Evolutionary conservation across 1,140 invertebrate genomes (phyloP).

Genomic region (Drosophila tsacasi): DNA sequence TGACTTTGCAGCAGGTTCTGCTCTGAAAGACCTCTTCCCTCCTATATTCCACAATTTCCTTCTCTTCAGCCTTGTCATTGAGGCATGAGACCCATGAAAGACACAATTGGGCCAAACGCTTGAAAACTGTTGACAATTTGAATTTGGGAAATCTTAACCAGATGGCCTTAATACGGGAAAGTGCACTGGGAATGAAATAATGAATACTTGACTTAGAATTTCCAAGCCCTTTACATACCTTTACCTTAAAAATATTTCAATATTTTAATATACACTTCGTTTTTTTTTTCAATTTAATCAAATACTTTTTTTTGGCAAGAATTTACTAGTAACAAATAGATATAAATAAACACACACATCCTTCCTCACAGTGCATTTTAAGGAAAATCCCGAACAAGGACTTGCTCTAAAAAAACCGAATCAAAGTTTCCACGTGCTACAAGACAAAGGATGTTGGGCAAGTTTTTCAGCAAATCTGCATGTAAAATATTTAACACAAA

Average conservation of each 20-base stretch:
- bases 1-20: conserved; percentile 29
- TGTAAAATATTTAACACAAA: conserved; percentile 74
- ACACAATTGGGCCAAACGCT: conserved; percentile 65
- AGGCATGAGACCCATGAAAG: conserved; percentile 17
- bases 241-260: too few relatives aligned
- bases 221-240: too few relatives aligned
- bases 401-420: conserved; percentile 17
- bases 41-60: neutral
- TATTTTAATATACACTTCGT: too few relatives aligned
- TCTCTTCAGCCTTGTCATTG: conserved; percentile 3
- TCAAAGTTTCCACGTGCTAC: conserved; percentile 51
- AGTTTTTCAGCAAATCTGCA: conserved; percentile 46
- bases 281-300: too few relatives aligned
- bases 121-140: conserved; percentile 74
- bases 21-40: neutral
- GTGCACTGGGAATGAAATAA: neutral
- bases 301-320: too few relatives aligned
- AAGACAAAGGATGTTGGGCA: conserved; percentile 63
- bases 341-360: too few relatives aligned
- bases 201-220: neutral
- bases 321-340: too few relatives aligned
- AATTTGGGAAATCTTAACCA: conserved; percentile 46
- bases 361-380: neutral
- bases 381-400: neutral
- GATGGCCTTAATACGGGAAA: conserved; percentile 25